Conservation (phyloP, 2,888 invertebrate species). For the Andrena bucephala region DNA sequence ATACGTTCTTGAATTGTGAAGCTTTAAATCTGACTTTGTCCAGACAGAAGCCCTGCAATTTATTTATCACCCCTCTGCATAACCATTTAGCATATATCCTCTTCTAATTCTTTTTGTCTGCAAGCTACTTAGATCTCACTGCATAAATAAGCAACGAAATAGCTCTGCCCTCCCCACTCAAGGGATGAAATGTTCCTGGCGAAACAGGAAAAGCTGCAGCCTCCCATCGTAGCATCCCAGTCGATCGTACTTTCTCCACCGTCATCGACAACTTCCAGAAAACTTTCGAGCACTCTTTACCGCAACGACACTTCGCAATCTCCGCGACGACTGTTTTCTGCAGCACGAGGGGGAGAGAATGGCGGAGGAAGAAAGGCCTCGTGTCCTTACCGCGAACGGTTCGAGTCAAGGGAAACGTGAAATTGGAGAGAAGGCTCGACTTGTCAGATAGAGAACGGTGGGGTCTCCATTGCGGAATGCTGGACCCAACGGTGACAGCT, state of each 20-base stretch:
- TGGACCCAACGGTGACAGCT: slow-evolving; percentile 59
- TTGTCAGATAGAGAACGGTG: slow-evolving; percentile 38
- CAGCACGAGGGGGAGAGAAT: slow-evolving; percentile 7
- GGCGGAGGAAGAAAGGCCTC: slow-evolving; percentile 16
- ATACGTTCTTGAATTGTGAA: too few species aligned
- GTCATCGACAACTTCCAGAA: slow-evolving; percentile 42
- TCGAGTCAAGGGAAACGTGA: slow-evolving; percentile 58
- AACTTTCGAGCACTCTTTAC: slow-evolving; percentile 44
- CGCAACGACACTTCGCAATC: slow-evolving; percentile 58
- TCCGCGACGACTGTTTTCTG: slow-evolving; percentile 52
- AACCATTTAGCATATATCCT: too few species aligned
- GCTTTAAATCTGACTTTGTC: too few species aligned
- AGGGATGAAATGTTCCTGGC: background rate
- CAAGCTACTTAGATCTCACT: too few species aligned
- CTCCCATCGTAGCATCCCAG: background rate
- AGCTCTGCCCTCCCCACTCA: too few species aligned
- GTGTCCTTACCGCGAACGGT: slow-evolving; percentile 37
- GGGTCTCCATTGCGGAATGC: slow-evolving; percentile 38
- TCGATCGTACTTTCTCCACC: slow-evolving; percentile 3
- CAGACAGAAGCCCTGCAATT: too few species aligned
- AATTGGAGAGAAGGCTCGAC: slow-evolving; percentile 57
- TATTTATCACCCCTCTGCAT: too few species aligned
- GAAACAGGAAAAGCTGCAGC: background rate
- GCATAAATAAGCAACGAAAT: too few species aligned
- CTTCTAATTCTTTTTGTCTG: too few species aligned